Conservation (phyloP, 2,888 invertebrate species). For the Drosophila falleni region DNA sequence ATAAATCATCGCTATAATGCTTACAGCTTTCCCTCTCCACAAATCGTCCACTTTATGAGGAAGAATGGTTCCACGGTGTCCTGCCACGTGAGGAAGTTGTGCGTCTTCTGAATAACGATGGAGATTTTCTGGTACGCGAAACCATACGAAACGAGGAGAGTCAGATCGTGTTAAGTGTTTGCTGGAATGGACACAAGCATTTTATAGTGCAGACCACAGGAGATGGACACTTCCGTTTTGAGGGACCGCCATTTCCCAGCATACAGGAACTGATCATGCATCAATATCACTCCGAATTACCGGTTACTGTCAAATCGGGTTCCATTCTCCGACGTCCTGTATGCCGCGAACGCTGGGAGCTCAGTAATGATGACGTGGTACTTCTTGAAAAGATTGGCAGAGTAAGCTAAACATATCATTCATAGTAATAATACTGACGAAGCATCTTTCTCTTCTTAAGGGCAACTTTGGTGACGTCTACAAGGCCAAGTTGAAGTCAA, state of each 20-base stretch:
- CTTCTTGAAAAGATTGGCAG: slow-evolving; percentile 96
- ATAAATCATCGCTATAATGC: slow-evolving; percentile 4
- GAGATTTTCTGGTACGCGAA: slow-evolving; percentile 97
- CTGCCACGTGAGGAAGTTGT: slow-evolving; percentile 98
- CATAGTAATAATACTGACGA: no score
- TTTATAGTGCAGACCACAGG: slow-evolving; percentile 98
- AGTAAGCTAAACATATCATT: slow-evolving; percentile 86
- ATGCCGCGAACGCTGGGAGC: slow-evolving; percentile 96
- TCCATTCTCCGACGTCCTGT: slow-evolving; percentile 95
- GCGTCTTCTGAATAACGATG: slow-evolving; percentile 94
- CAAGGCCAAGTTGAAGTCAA: slow-evolving; percentile 93
- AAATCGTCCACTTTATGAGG: slow-evolving; percentile 92
- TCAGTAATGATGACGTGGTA: slow-evolving; percentile 97
- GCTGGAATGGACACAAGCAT: slow-evolving; percentile 98
- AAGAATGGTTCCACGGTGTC: slow-evolving; percentile 99
- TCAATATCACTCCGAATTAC: slow-evolving; percentile 93
- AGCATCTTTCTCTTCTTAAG: slow-evolving; percentile 86
- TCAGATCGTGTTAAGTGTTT: slow-evolving; percentile 97
- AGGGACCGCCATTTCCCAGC: slow-evolving; percentile 96
- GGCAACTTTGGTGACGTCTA: slow-evolving; percentile 99
- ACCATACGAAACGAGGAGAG: slow-evolving; percentile 96
- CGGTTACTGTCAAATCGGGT: slow-evolving; percentile 96
- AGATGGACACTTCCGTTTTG: slow-evolving; percentile 97
- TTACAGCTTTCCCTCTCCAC: slow-evolving; percentile 85
- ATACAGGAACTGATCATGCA: slow-evolving; percentile 96